Evolutionary conservation across 2,888 invertebrate genomes (phyloP).

Genomic region (Blastobasis adustella): DNA sequence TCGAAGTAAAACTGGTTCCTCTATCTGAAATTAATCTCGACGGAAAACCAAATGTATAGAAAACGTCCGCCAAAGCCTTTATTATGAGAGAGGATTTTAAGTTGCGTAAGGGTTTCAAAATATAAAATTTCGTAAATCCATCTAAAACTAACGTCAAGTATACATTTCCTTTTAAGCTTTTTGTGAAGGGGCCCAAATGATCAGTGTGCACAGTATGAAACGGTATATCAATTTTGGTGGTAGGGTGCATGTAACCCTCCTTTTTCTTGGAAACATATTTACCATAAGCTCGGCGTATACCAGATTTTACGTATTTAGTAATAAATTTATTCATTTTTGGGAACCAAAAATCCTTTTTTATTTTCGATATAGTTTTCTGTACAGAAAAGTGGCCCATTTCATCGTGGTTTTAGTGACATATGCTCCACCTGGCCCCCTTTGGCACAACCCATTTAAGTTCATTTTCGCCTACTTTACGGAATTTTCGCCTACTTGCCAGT

Average conservation of each 20-base stretch:
- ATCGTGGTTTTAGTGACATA: too few species aligned
- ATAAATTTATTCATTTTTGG: not conserved
- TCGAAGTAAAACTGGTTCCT: conserved; percentile 5
- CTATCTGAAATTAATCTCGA: conserved; percentile 8
- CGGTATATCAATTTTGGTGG: too few species aligned
- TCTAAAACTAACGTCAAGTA: conserved; percentile 3
- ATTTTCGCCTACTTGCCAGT: conserved; percentile 2
- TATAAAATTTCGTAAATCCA: conserved; percentile 7
- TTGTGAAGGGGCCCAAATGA: conserved; percentile 4
- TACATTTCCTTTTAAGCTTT: conserved; percentile 5
- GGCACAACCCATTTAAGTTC: too few species aligned
- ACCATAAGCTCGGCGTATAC: not conserved
- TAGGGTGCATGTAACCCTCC: too few species aligned
- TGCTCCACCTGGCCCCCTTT: too few species aligned
- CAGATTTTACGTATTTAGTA: conserved; percentile 6
- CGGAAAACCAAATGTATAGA: conserved; percentile 6
- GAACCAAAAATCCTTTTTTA: too few species aligned
- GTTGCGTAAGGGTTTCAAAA: conserved; percentile 4
- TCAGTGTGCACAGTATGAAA: too few species aligned
- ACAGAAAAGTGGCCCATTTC: too few species aligned
- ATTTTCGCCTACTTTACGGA: too few species aligned
- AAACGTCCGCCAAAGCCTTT: not conserved
- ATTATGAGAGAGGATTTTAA: conserved; percentile 2
- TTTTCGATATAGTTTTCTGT: too few species aligned
- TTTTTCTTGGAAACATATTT: not conserved